phyloP scores from a whole-genome alignment of 1,140 invertebrate species.

The Metopolophium dirhodum region DNA sequence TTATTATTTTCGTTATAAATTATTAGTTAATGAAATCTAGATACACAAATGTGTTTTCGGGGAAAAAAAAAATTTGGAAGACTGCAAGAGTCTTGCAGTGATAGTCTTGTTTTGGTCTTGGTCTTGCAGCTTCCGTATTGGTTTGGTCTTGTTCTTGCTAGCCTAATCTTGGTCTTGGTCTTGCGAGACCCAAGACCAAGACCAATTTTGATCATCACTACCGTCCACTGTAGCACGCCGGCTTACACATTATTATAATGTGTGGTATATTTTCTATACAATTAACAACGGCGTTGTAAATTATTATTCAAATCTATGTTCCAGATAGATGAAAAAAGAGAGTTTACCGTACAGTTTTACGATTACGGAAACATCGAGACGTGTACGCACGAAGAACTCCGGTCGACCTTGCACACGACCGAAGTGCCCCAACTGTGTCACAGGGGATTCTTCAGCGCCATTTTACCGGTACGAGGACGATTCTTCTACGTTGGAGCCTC shows the following conservation, averaged over 20 bases:
- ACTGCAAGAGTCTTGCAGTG: no score
- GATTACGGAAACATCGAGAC: conserved; percentile 39
- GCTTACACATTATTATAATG: neutral
- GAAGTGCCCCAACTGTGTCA: neutral
- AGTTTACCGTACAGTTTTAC: neutral
- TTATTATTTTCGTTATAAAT: no score
- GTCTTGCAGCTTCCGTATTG: no score
- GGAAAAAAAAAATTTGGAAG: no score
- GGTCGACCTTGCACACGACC: conserved; percentile 33
- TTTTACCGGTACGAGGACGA: conserved; percentile 6
- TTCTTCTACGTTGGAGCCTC: neutral
- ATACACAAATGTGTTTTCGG: no score
- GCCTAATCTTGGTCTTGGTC: no score
- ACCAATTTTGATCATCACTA: no score
- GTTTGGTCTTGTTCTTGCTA: no score
- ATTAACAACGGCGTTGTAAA: neutral
- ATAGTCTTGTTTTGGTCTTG: no score
- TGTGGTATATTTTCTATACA: neutral
- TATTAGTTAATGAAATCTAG: no score
- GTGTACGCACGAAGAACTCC: neutral
- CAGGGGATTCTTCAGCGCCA: neutral
- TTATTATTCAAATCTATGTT: neutral
- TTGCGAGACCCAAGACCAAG: no score
- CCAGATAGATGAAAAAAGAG: neutral
- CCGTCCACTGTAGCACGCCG: no score